Conservation (phyloP, 1,140 invertebrate genomes). For the Trichoplusia ni region DNA sequence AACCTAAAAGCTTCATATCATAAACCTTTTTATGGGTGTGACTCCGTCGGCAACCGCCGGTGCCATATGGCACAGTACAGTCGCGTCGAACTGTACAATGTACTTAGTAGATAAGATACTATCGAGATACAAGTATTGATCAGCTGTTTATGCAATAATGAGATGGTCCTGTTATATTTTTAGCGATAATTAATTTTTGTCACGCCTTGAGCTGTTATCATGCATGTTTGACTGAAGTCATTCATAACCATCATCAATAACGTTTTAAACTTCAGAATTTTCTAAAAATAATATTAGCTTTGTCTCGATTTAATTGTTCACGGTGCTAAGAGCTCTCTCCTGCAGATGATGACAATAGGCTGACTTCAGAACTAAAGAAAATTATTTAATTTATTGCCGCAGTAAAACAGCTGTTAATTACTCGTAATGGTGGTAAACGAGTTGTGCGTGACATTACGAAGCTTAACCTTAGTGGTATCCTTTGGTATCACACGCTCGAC, state of each 20-base stretch:
- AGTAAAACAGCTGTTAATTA: neutral
- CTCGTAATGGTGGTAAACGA: constrained; percentile 4
- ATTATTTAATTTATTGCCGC: neutral
- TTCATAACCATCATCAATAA: no score
- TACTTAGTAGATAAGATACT: neutral
- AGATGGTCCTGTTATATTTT: no score
- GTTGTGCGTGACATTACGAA: constrained; percentile 55
- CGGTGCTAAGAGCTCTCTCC: no score
- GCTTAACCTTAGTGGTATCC: constrained; percentile 65
- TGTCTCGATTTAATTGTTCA: no score
- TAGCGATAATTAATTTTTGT: no score
- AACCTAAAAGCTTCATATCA: constrained; percentile 62
- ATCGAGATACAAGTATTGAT: neutral
- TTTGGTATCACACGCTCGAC: constrained; percentile 67
- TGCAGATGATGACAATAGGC: no score
- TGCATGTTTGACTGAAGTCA: no score
- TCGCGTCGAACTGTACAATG: constrained; percentile 45
- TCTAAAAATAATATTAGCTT: no score
- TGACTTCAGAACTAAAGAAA: no score
- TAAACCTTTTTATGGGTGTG: constrained; percentile 66
- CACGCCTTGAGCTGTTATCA: no score
- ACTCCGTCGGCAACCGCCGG: constrained; percentile 59
- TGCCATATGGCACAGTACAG: constrained; percentile 71
- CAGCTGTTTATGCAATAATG: no score
- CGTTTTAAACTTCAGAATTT: no score